Percentiles rank a stretch among this genome's conserved stretches.
Conservation (phyloP, 2,888 invertebrate genomes). For the Ectropis crepuscularia region DNA sequence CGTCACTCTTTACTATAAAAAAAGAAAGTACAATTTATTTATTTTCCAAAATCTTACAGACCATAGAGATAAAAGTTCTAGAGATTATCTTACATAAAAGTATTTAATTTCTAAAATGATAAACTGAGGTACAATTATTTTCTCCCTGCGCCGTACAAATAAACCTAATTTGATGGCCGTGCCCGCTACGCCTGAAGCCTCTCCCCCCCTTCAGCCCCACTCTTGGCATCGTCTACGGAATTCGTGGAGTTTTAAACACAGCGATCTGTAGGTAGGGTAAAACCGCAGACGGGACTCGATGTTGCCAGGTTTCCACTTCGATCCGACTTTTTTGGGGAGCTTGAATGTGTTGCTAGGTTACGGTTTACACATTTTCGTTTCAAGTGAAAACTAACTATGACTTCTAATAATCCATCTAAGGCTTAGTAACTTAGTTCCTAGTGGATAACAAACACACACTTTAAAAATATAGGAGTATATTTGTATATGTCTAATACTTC, state of each 20-base stretch:
- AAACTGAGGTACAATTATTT: not conserved
- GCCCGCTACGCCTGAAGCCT: not conserved
- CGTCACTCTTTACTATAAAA: too few species aligned
- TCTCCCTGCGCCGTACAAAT: not conserved
- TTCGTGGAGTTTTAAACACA: conserved; percentile 22
- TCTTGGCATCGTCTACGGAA: conserved; percentile 17
- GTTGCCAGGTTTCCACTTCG: conserved; percentile 9
- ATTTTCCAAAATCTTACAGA: too few species aligned
- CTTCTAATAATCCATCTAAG: too few species aligned
- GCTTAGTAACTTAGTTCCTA: too few species aligned
- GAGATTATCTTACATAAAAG: too few species aligned
- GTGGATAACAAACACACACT: too few species aligned
- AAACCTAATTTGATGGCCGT: conserved; percentile 18
- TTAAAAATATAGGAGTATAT: too few species aligned
- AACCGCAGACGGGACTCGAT: conserved; percentile 20
- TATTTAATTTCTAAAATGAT: not conserved
- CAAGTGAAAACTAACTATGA: too few species aligned
- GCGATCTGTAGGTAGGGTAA: conserved; percentile 14
- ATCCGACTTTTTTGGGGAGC: not conserved
- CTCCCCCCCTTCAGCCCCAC: not conserved
- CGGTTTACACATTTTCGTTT: too few species aligned
- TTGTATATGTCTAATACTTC: too few species aligned
- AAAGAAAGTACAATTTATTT: too few species aligned
- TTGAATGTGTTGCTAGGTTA: not conserved
- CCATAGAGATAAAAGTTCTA: too few species aligned